Evolutionary conservation across 2,113 vertebrate species (phyloP).

Genomic region (Eclectus roratus): DNA sequence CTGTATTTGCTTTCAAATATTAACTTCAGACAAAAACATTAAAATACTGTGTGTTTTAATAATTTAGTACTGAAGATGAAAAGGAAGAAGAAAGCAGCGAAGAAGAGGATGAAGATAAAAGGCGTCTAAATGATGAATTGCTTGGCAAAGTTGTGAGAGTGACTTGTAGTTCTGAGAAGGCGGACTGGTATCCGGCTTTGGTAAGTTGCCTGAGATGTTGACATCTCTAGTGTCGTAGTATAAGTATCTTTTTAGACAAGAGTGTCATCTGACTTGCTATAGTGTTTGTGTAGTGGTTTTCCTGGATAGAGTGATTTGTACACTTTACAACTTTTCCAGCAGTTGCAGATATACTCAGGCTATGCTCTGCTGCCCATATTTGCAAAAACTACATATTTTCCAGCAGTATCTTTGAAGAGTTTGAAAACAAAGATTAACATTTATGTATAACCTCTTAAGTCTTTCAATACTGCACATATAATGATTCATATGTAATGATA

Average conservation of each 20-base stretch:
- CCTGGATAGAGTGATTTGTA: not conserved
- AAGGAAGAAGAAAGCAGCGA: constrained; percentile 93
- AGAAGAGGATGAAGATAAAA: constrained; percentile 91
- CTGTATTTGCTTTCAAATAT: not conserved
- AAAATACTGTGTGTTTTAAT: not conserved
- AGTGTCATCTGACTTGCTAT: not conserved
- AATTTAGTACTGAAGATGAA: constrained; percentile 89
- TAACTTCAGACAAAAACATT: not conserved
- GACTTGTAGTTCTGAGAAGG: constrained; percentile 64
- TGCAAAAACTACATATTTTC: not conserved
- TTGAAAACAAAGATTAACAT: not conserved
- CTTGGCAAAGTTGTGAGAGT: constrained; percentile 90
- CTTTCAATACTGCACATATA: not conserved
- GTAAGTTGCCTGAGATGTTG: constrained; percentile 69
- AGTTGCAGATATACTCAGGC: not conserved
- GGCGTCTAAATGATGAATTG: constrained; percentile 86
- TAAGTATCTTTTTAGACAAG: not conserved
- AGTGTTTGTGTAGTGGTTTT: not conserved
- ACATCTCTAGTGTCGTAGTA: not conserved
- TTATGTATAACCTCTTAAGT: not conserved
- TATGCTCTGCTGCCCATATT: not conserved
- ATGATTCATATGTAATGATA: not conserved
- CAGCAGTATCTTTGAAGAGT: not conserved
- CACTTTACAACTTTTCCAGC: not conserved
- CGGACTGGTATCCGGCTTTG: constrained; percentile 87